A percentile compares a stretch with the other conserved stretches of the same genome.
These are phyloP conservation scores for Nesidiocoris tenuis DNA, from an alignment of 2,888 invertebrate species.

Conservation along the genomic window DNA sequence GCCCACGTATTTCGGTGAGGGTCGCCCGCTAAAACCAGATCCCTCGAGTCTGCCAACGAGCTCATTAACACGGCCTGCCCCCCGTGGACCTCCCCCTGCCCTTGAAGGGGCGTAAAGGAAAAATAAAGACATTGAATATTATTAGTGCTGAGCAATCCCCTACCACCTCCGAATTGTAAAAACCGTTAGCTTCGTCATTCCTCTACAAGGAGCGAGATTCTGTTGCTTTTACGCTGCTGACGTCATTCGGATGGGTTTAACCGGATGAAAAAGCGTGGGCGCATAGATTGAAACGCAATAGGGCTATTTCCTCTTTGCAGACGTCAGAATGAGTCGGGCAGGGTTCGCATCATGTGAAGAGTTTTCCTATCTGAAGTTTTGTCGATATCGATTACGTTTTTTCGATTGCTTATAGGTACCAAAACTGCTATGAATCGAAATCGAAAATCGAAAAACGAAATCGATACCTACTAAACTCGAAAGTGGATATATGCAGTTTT, in stretches of 20 bases:
- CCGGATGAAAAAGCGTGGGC: neutral
- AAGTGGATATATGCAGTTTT: too few species aligned
- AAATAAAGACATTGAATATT: constrained; percentile 33
- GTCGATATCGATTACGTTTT: too few species aligned
- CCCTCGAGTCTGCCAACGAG: constrained; percentile 17
- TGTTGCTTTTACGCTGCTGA: neutral
- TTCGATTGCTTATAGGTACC: too few species aligned
- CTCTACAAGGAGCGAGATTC: constrained; percentile 12
- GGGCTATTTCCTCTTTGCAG: neutral
- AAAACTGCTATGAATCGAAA: too few species aligned
- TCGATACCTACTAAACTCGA: too few species aligned
- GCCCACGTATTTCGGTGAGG: constrained; percentile 20
- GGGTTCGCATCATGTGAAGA: too few species aligned
- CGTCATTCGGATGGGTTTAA: neutral
- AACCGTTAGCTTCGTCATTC: neutral
- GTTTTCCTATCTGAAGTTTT: too few species aligned
- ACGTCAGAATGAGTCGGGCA: too few species aligned
- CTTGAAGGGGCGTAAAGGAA: constrained; percentile 22
- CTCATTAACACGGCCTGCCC: constrained; percentile 34
- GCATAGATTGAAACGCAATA: neutral
- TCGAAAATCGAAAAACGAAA: too few species aligned
- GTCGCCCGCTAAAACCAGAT: constrained; percentile 20
- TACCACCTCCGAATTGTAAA: neutral
- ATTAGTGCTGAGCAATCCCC: constrained; percentile 14
- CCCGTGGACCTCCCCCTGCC: constrained; percentile 3